Base-by-base conservation (phyloP, 2,113 vertebrate genomes). In the Menidia beryllina region DNA sequence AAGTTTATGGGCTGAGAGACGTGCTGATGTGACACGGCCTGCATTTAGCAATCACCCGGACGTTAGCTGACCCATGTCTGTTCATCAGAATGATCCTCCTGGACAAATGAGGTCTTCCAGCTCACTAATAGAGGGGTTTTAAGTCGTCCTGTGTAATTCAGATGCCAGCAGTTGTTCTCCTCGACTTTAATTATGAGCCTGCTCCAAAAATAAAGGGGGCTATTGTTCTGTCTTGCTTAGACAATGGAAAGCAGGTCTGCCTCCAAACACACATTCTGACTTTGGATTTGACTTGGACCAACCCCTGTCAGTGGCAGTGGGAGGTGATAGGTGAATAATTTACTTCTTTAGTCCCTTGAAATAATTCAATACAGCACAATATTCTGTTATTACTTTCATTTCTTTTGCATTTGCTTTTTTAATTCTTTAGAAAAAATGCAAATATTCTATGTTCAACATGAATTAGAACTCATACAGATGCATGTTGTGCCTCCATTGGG, bases 1-100 rank as follows among this genome's bases (percentile, higher is more conserved):
- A 71, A 0, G 17, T 71, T 72, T 58, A 56, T 34, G 21, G 52
- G 26, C 67, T 4, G 8, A 24, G 41, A 72, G 38, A 17, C 11
- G 6, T 20, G 50, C 26, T 43, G 52, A 70, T 15, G 50, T 78
- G 79, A 75, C 39, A 75, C 36, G 0, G 25, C 68, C 52, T 69
- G 39, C 10, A 27, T 54, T 70, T 27, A 64, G 10, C 43, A 64
- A 0, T 62, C n/a, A 45, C 13, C 20, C 26, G 2, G 50, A 55
- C 52, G 49, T 41, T 21, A 60, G 45, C 49, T 68, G 25, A 63
- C 47, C 61, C 43, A 43, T 50, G 52, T 52, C 49, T 59, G 39
- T 17, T 27, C 58, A 55, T 20, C 25, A 24, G 68, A 45, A 48
- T 30, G 1, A 69, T 19, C 11, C 30, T 51, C 53, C 38, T 38